A percentile compares a stretch with the other conserved stretches of the same genome.
phyloP scores from a whole-genome alignment of 2,113 vertebrate species.

The Camelus bactrianus region DNA sequence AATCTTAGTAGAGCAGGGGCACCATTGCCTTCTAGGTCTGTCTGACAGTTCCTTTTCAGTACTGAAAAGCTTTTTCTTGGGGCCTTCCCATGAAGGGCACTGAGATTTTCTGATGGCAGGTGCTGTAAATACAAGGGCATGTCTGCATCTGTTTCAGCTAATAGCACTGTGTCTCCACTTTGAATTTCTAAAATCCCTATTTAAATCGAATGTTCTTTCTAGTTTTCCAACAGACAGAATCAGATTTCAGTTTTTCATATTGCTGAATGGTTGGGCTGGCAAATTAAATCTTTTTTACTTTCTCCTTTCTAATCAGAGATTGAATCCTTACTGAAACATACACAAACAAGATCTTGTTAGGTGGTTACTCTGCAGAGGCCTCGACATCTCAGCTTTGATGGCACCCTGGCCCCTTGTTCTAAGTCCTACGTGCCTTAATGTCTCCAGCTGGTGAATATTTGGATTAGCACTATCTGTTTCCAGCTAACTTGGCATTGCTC shows the following conservation, averaged over 20 bases:
- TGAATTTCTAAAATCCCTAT: background rate
- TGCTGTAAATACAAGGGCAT: background rate
- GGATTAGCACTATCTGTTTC: background rate
- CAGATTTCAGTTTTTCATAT: background rate
- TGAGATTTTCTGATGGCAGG: background rate
- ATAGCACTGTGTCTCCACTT: background rate
- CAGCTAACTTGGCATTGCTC: conserved; percentile 28
- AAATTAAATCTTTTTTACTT: background rate
- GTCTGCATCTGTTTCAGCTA: background rate
- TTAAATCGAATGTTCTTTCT: background rate
- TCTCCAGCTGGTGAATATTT: background rate
- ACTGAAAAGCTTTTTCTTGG: background rate
- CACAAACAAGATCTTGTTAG: background rate
- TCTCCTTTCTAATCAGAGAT: background rate
- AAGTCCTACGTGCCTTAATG: background rate
- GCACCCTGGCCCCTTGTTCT: background rate
- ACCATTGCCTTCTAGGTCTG: background rate
- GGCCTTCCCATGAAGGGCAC: background rate
- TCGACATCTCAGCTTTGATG: background rate
- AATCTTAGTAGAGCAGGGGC: background rate
- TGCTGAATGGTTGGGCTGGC: background rate
- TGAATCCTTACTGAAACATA: background rate
- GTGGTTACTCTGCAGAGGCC: background rate
- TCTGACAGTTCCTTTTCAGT: background rate
- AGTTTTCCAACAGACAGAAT: conserved; percentile 17